Base-by-base conservation (phyloP, 2,113 vertebrate genomes). In the Glareola pratincola region DNA sequence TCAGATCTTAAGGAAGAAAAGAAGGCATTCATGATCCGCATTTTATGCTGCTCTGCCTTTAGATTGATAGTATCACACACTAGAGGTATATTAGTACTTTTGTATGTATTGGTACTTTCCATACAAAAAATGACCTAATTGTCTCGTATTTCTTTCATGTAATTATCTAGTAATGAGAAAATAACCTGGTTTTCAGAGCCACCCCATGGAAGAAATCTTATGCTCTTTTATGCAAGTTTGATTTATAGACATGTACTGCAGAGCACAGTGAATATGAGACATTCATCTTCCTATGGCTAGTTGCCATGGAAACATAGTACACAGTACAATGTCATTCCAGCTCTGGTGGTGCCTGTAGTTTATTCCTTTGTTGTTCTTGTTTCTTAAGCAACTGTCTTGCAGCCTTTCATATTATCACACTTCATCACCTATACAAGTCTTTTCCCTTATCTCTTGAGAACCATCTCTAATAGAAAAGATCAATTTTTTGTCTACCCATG, bases 221-320 rank as follows among this genome's bases (percentile, higher is more conserved):
- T 75, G 96, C 97, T 98, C 97, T 98, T 96, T 98, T 98, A 98
- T 98, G 98, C 98, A 98, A 97, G 98, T 98, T 98, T 98, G 98
- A 99, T 99, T 99, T 99, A 99, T 98, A 98, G 98, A 98, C 97
- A 94, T 97, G 98, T 98, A 98, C 97, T 93, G 98, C 98, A 97
- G 97, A 98, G 97, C 95, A 36, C 95, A 97, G 98, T 97, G 97
- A 98, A 98, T 98, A 97, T 98, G 98, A 98, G 98, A 97, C 98
- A 97, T 98, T 98, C 97, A 98, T 98, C 98, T 98, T 98, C 97
- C 97, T 94, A 89, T 97, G 94, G 98, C 98, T 96, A 91, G 99
- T 99, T 98, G 98, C 99, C 98, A 98, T 99, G 98, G 98, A 85
- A 98, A 99, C 97, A 30, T 66, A 97, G 98, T 98, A 99, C 98